Conservation (phyloP, 2,888 invertebrate species). For the Volucella zonaria region DNA sequence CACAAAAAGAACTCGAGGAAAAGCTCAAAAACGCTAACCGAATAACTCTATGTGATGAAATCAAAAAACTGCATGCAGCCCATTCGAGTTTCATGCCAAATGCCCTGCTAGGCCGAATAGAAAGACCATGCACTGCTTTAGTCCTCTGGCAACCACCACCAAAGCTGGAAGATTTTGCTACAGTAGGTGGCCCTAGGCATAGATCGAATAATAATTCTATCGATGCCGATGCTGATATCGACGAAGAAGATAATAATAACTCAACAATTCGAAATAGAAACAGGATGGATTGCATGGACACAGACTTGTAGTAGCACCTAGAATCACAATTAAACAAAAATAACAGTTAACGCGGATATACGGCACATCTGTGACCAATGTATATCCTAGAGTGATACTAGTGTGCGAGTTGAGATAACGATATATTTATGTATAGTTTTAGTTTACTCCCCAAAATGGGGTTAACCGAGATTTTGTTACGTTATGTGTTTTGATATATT, state of each 20-base stretch:
- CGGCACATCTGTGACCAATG: constrained; percentile 21
- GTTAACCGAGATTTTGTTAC: constrained; percentile 49
- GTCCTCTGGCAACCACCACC: constrained; percentile 92
- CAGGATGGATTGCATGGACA: constrained; percentile 57
- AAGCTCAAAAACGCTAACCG: constrained; percentile 83
- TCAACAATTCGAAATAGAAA: constrained; percentile 39
- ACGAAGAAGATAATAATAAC: constrained; percentile 55
- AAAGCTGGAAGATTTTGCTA: constrained; percentile 79
- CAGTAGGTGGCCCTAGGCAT: background rate
- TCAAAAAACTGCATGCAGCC: constrained; percentile 84
- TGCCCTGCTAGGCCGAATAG: constrained; percentile 86
- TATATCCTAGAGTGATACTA: constrained; percentile 57
- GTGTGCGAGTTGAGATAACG: constrained; percentile 36
- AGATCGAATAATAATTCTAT: constrained; percentile 25
- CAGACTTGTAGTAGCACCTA: constrained; percentile 60
- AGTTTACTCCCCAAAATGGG: constrained; percentile 41
- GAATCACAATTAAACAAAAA: background rate
- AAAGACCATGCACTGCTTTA: constrained; percentile 90
- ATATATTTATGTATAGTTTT: constrained; percentile 43
- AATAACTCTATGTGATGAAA: constrained; percentile 88
- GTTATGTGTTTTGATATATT: constrained; percentile 47
- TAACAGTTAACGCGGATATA: constrained; percentile 35
- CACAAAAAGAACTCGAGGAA: constrained; percentile 81
- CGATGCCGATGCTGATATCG: constrained; percentile 26
- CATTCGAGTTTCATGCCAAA: constrained; percentile 87